Conservation (phyloP, 1,140 invertebrate species). For the Diabrotica virgifera region DNA sequence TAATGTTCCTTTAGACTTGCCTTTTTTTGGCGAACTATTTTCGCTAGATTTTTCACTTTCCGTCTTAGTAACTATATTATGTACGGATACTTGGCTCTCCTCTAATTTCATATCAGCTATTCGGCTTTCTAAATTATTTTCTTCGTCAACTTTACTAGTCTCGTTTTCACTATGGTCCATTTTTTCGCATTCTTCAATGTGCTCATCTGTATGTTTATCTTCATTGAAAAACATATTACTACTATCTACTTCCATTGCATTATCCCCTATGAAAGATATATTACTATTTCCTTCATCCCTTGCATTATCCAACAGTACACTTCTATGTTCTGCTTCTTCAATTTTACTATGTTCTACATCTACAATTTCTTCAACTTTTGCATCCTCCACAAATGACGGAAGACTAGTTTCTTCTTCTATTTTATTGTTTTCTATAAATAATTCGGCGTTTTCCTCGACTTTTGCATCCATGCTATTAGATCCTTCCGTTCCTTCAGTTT, state of each 20-base stretch:
- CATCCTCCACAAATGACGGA: not conserved
- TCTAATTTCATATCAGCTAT: slow-evolving; percentile 6
- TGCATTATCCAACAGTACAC: not conserved
- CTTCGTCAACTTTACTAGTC: not conserved
- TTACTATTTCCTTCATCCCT: not conserved
- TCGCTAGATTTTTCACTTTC: slow-evolving; percentile 8
- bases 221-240: too few relatives aligned
- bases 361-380: not conserved
- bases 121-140: not conserved
- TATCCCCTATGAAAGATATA: too few relatives aligned
- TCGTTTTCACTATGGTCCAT: slow-evolving; percentile 1
- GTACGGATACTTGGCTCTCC: not conserved
- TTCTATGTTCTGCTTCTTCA: not conserved
- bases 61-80: not conserved
- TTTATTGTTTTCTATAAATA: too few relatives aligned
- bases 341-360: not conserved
- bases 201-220: too few relatives aligned
- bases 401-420: not conserved
- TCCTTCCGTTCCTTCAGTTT: too few relatives aligned
- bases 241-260: too few relatives aligned
- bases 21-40: slow-evolving; percentile 4
- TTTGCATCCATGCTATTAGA: too few relatives aligned
- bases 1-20: not conserved
- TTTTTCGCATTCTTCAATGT: too few relatives aligned
- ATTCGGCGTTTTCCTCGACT: too few relatives aligned